Evolutionary conservation across 2,113 vertebrate genomes (phyloP), one percentile per base, ranked within the genome.

Genomic region (Pelecanus crispus): DNA sequence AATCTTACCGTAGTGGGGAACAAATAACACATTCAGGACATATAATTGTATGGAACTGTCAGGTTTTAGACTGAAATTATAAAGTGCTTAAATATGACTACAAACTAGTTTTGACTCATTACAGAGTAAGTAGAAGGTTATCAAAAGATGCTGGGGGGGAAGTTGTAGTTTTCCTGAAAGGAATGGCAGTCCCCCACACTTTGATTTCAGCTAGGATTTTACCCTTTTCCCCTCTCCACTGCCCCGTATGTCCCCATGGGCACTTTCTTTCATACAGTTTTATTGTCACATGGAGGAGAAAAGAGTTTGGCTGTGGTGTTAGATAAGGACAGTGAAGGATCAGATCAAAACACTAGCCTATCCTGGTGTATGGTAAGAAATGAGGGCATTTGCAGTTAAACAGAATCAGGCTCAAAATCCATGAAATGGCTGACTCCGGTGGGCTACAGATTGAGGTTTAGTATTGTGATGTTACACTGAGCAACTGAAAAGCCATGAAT

Each of bases 1-100:
- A 87, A 89, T 84, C 91, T 88, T 88, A 50, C 25, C 32, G 22
- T 19, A 58, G 44, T 42, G 17, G 42, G 42, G 73, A 56, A 86
- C 80, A 84, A 91, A 93, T 73, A 68, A 31, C n/a, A 45, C 34
- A 66, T 95, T 74, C 53, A 68, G 90, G 84, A 75, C 53, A 79
- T 45, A 19, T 24, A 85, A 91, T 70, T 92, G 32, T 81, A 66
- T 32, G 42, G 45, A 82, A 81, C 17, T 91, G 20, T 73, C 65
- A 78, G 56, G 20, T 50, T 93, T 88, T 78, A 78, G 67, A 88
- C 53, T 92, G 85, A 95, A 86, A 86, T 92, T 78, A 84, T 79
- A 22, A 93, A 84, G 36, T 77, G 22, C 42, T 62, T 89, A 70
- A 90, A 87, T 67, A n/a, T 65, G 92, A 86, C 80, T 81, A 53